Percentiles rank a stretch among this genome's conserved stretches.
Conservation (phyloP, 2,797 vertebrate genomes). For the Sebastes alutus region DNA sequence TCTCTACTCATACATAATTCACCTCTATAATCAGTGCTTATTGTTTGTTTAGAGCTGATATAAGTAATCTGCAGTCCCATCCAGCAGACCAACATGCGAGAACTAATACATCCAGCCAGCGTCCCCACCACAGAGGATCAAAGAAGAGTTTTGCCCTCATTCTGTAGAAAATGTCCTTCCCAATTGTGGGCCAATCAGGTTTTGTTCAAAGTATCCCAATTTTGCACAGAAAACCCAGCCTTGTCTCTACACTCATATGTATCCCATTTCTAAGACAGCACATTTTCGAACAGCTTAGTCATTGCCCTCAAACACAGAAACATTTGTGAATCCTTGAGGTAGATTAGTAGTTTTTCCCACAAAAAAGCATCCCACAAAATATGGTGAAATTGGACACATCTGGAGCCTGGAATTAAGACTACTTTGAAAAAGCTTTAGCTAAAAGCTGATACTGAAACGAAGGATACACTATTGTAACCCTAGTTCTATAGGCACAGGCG, state of each 20-base stretch:
- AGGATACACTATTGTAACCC: rapidly evolving
- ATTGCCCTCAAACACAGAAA: no score
- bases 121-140: not conserved
- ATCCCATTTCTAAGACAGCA: no score
- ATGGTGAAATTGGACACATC: no score
- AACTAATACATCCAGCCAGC: not conserved
- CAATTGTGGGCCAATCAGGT: not conserved
- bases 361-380: no score
- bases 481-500: no score
- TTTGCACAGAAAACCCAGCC: not conserved
- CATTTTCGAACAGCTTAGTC: no score
- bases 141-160: not conserved
- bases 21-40: not conserved
- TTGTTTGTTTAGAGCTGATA: not conserved
- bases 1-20: not conserved
- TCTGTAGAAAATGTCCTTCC: not conserved
- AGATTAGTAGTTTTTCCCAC: no score
- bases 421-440: no score
- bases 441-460: no score
- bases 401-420: no score
- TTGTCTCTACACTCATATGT: no score
- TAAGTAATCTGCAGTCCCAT: not conserved
- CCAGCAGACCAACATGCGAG: not conserved
- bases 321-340: no score
- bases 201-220: not conserved